Conservation (phyloP, 2,888 invertebrate species). For the Tupiocoris notatus region DNA sequence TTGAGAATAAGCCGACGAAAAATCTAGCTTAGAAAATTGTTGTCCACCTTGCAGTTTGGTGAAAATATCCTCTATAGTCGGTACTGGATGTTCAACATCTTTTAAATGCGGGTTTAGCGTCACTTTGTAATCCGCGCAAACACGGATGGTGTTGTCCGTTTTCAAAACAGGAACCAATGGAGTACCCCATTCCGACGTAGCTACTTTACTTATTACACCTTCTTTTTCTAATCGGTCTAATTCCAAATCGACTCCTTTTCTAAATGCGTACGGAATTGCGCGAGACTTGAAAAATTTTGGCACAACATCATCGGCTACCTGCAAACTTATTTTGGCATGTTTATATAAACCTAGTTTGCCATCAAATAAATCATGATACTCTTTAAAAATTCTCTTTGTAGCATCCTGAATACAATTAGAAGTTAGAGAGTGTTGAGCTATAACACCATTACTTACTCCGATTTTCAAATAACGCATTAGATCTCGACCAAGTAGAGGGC, state of each 20-base stretch:
- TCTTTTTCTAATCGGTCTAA: slow-evolving; percentile 36
- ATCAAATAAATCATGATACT: slow-evolving; percentile 2
- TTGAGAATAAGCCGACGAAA: slow-evolving; percentile 10
- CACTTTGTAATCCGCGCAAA: slow-evolving; percentile 46
- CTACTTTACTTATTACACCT: slow-evolving; percentile 37
- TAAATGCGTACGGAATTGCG: slow-evolving; percentile 39
- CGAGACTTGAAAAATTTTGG: slow-evolving; percentile 44
- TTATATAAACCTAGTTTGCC: slow-evolving; percentile 3
- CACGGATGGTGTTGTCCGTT: slow-evolving; percentile 27
- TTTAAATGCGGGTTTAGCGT: slow-evolving; percentile 42
- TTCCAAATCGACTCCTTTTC: slow-evolving; percentile 24
- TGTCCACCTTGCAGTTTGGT: slow-evolving; percentile 5
- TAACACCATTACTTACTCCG: not conserved
- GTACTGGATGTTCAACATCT: slow-evolving; percentile 42
- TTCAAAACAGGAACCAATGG: slow-evolving; percentile 35
- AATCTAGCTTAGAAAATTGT: slow-evolving; percentile 13
- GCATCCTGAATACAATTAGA: not conserved
- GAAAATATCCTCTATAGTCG: slow-evolving; percentile 18
- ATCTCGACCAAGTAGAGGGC: slow-evolving; percentile 11
- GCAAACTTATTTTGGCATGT: slow-evolving; percentile 10
- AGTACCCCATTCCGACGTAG: slow-evolving; percentile 43
- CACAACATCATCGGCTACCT: not conserved
- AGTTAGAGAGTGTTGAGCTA: not conserved
- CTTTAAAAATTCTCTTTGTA: not conserved
- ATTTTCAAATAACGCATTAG: slow-evolving; percentile 9